Conservation (phyloP, 2,113 vertebrate genomes). For the Oreochromis tanganicae region DNA sequence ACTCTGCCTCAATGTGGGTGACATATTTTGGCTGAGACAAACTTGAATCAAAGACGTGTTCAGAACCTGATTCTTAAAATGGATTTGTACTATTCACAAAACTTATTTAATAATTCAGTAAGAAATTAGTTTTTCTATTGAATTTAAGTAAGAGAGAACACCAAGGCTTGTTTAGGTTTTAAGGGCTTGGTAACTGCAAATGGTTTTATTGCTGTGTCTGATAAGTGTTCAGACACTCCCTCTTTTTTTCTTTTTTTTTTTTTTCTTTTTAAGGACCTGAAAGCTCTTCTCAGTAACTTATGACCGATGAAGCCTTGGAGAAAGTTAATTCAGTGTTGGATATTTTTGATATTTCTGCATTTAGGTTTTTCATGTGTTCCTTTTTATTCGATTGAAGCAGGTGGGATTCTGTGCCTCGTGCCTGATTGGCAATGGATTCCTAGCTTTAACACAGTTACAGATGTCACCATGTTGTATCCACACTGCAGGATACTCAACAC, state of each 20-base stretch:
- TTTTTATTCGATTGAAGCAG: background rate
- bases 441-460: background rate
- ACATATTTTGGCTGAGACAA: background rate
- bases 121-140: background rate
- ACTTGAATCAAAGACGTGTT: background rate
- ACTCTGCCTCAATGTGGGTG: background rate
- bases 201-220: background rate
- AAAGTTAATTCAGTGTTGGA: background rate
- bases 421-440: background rate
- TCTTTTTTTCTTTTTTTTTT: background rate
- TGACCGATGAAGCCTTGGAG: background rate
- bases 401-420: background rate
- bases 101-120: background rate
- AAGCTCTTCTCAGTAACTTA: background rate
- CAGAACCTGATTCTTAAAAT: background rate
- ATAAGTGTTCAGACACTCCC: background rate
- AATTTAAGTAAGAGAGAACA: accelerated
- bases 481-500: background rate
- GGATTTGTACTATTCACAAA: background rate
- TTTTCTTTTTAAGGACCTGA: background rate
- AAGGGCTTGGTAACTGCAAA: background rate
- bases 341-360: background rate
- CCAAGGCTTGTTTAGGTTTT: background rate
- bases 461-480: background rate
- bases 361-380: background rate